Evolutionary conservation across 2,888 invertebrate species (phyloP).

Genomic region (Euplagia quadripunctaria): DNA sequence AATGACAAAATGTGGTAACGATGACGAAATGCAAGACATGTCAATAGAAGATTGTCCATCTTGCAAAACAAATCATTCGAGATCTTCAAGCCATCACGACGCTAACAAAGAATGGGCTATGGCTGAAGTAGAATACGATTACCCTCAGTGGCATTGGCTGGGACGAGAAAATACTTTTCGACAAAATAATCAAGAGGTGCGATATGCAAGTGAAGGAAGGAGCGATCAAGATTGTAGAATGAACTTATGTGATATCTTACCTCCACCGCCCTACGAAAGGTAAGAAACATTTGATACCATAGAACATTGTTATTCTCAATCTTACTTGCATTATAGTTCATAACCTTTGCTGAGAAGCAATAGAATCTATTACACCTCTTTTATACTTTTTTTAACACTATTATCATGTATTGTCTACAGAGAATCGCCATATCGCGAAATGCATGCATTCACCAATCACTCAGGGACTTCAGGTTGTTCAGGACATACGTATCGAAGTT

Average conservation of each 20-base stretch:
- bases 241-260: conserved; percentile 83
- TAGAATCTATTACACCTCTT: not conserved
- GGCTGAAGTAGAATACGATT: conserved; percentile 82
- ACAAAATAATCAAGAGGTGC: conserved; percentile 70
- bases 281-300: conserved; percentile 46
- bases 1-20: conserved; percentile 84
- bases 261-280: conserved; percentile 84
- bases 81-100: conserved; percentile 82
- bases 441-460: conserved; percentile 78
- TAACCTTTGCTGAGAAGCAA: not conserved
- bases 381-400: not conserved
- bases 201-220: conserved; percentile 72
- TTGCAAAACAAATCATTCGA: conserved; percentile 80
- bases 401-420: conserved; percentile 61
- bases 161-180: conserved; percentile 82
- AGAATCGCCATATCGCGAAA: conserved; percentile 80
- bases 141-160: conserved; percentile 85
- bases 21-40: conserved; percentile 78
- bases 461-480: conserved; percentile 84
- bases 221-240: conserved; percentile 81
- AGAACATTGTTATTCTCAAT: not conserved
- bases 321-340: not conserved
- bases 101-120: conserved; percentile 82
- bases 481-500: conserved; percentile 80
- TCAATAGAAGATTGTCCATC: conserved; percentile 83